A percentile compares a stretch with the other conserved stretches of the same genome.
phyloP scores from a whole-genome alignment of 2,888 invertebrate genomes.

The Lamellibrachia satsuma region DNA sequence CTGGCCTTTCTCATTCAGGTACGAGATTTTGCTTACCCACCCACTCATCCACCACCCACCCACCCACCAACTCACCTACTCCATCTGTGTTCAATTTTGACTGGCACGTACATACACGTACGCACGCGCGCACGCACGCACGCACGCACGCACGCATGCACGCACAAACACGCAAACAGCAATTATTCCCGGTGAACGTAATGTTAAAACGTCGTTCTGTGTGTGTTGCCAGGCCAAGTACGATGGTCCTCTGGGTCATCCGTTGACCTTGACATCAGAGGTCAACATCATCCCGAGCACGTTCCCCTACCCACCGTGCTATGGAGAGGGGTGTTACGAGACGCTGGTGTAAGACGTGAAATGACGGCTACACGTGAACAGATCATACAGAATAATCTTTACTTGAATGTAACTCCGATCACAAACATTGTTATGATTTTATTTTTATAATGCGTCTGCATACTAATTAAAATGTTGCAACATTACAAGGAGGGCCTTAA shows the following conservation, averaged over 20 bases:
- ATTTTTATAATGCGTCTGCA: neutral
- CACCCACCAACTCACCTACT: neutral
- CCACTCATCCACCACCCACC: neutral
- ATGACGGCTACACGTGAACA: neutral
- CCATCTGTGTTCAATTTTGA: neutral
- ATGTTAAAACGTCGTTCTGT: neutral
- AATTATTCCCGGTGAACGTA: neutral
- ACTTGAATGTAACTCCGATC: neutral
- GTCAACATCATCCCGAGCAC: neutral
- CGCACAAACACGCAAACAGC: neutral
- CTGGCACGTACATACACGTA: neutral
- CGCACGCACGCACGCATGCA: neutral
- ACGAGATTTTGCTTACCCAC: neutral
- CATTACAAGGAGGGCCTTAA: neutral
- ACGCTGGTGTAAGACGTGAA: neutral
- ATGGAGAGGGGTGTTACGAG: neutral
- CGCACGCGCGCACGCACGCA: neutral
- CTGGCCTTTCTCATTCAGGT: neutral
- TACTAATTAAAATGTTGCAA: neutral
- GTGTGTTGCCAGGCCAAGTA: neutral
- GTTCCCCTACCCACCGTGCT: conserved; percentile 1
- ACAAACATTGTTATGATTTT: neutral
- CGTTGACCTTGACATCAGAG: conserved; percentile 3
- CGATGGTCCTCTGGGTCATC: neutral
- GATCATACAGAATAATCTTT: neutral